Conservation (phyloP, 2,797 vertebrate species). For the Prionace glauca region DNA sequence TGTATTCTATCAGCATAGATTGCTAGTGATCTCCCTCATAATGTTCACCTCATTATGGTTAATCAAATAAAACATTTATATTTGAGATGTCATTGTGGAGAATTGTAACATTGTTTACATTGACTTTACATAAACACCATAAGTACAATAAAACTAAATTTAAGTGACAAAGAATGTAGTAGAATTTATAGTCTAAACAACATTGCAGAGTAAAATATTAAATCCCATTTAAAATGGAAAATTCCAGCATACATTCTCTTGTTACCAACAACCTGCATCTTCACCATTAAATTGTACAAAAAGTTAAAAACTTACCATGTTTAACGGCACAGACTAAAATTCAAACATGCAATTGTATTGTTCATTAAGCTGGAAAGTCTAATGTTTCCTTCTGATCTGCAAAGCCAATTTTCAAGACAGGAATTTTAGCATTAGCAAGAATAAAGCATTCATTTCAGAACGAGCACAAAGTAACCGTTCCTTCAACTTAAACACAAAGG, state of each 20-base stretch:
- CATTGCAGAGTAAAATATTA: background rate
- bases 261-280: background rate
- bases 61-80: background rate
- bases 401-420: background rate
- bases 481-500: constrained; percentile 5
- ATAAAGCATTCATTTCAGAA: background rate
- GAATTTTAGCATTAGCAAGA: background rate
- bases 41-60: background rate
- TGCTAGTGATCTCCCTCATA: background rate
- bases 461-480: background rate
- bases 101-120: constrained; percentile 5
- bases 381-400: background rate
- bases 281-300: background rate
- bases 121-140: background rate
- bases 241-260: background rate
- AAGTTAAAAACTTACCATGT: constrained; percentile 20
- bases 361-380: background rate
- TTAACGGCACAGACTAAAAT: background rate
- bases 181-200: background rate
- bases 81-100: background rate
- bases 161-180: background rate
- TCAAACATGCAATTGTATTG: background rate
- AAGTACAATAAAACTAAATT: background rate
- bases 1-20: background rate
- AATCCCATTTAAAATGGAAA: background rate